Percentiles rank a stretch among this genome's conserved stretches.
phyloP scores from a whole-genome alignment of 2,113 vertebrate species.

The Rhombomys opimus region DNA sequence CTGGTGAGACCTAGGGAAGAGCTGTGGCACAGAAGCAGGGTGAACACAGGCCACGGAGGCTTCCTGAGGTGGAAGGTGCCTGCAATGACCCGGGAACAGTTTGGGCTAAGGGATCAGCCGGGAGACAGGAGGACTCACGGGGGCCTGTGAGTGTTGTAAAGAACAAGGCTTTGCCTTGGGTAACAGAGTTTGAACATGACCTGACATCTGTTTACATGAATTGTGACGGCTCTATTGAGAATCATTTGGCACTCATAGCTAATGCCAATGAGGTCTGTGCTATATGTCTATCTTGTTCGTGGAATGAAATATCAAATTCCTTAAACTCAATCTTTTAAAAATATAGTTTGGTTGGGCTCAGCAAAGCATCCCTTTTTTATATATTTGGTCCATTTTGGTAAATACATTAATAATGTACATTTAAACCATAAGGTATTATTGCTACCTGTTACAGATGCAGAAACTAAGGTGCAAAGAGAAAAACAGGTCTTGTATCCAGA shows the following conservation, averaged over 20 bases:
- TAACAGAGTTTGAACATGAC: not conserved
- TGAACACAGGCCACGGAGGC: not conserved
- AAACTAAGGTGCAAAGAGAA: not conserved
- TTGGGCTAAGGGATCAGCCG: not conserved
- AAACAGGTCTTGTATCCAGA: not conserved
- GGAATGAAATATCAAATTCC: not conserved
- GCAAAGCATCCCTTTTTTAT: not conserved
- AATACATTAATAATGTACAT: not conserved
- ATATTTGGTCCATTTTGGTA: not conserved
- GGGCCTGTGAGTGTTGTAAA: not conserved
- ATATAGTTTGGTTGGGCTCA: constrained; percentile 12
- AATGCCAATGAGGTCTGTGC: not conserved
- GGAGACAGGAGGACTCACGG: not conserved
- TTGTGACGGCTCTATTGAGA: constrained; percentile 7
- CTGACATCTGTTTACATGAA: not conserved
- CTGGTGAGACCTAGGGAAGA: not conserved
- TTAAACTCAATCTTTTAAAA: constrained; percentile 18
- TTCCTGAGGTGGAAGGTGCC: not conserved
- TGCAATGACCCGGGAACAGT: not conserved
- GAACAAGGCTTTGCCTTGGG: not conserved
- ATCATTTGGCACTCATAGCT: not conserved
- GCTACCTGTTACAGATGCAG: not conserved
- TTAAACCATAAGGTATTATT: not conserved
- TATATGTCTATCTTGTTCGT: not conserved
- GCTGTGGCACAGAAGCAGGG: not conserved